phyloP scores from a whole-genome alignment of 2,888 invertebrate species.

The Rapana venosa region DNA sequence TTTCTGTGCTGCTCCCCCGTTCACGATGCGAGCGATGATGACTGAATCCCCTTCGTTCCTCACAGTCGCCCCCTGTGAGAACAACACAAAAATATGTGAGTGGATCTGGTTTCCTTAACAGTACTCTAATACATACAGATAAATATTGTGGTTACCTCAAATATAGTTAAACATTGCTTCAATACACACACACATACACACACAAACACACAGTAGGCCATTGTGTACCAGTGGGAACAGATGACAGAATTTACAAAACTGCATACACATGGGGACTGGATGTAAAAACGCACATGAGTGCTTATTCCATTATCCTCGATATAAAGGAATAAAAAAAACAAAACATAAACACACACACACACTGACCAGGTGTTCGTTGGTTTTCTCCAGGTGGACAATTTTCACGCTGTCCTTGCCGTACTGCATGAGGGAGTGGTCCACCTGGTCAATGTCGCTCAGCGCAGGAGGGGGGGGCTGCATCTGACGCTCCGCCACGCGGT shows the following conservation, averaged over 20 bases:
- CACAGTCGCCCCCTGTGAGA: slow-evolving; percentile 82
- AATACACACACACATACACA: neutral
- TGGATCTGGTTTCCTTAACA: no score
- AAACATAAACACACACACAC: neutral
- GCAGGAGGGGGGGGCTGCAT: slow-evolving; percentile 50
- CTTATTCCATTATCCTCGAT: no score
- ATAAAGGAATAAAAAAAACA: no score
- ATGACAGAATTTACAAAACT: no score
- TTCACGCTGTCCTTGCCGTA: slow-evolving; percentile 80
- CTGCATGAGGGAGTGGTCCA: slow-evolving; percentile 71
- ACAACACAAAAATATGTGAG: neutral
- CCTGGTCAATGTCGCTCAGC: slow-evolving; percentile 63
- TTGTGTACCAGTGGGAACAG: no score
- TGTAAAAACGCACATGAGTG: no score
- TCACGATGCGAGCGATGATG: slow-evolving; percentile 95
- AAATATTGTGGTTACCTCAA: no score
- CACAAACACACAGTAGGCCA: neutral
- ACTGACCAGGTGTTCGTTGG: slow-evolving; percentile 89
- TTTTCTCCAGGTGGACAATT: slow-evolving; percentile 97
- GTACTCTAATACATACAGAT: no score
- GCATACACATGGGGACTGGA: no score
- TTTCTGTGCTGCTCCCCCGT: slow-evolving; percentile 97
- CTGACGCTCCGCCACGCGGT: slow-evolving; percentile 86
- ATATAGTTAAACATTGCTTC: neutral
- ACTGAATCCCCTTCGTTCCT: slow-evolving; percentile 97